phyloP scores from a whole-genome alignment of 2,888 invertebrate species.

The Andrena trimmerana region DNA sequence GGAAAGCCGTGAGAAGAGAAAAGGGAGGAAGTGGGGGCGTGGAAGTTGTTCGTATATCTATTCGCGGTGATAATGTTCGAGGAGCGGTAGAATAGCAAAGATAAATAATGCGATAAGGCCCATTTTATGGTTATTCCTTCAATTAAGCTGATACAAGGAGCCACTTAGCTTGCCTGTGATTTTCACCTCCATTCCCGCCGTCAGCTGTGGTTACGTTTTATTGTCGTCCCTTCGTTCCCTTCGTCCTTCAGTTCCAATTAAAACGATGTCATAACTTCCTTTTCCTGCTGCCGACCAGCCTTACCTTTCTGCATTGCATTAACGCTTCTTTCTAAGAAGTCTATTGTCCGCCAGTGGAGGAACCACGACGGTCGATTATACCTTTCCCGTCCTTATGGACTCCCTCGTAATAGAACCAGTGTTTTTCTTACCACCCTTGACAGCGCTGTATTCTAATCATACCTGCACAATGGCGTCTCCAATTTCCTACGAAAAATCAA shows the following conservation, averaged over 20 bases:
- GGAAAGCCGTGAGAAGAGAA: not conserved
- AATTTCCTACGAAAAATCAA: not conserved
- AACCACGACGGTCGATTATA: conserved; percentile 37
- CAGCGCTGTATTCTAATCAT: no score
- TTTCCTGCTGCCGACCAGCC: conserved; percentile 17
- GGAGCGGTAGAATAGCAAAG: conserved; percentile 23
- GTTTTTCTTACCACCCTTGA: conserved; percentile 13
- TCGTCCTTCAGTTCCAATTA: conserved; percentile 69
- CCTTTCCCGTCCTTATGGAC: not conserved
- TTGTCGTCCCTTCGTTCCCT: conserved; percentile 22
- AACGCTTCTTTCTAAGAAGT: conserved; percentile 24
- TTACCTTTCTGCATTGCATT: conserved; percentile 19
- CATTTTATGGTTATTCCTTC: conserved; percentile 76
- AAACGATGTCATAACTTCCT: conserved; percentile 60
- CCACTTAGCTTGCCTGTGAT: conserved; percentile 64
- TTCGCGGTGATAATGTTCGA: conserved; percentile 40
- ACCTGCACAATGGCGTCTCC: not conserved
- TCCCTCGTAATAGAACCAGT: conserved; percentile 10
- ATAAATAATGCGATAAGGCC: conserved; percentile 67
- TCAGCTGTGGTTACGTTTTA: conserved; percentile 54
- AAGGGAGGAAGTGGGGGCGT: not conserved
- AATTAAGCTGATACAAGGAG: conserved; percentile 75
- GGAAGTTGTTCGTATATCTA: conserved; percentile 40
- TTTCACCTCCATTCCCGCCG: conserved; percentile 52
- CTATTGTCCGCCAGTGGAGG: conserved; percentile 20